A percentile compares a stretch with the other conserved stretches of the same genome.
These are phyloP conservation scores for Bombus cullumanus DNA, from an alignment of 1,140 invertebrate species.

Conservation along the genomic window DNA sequence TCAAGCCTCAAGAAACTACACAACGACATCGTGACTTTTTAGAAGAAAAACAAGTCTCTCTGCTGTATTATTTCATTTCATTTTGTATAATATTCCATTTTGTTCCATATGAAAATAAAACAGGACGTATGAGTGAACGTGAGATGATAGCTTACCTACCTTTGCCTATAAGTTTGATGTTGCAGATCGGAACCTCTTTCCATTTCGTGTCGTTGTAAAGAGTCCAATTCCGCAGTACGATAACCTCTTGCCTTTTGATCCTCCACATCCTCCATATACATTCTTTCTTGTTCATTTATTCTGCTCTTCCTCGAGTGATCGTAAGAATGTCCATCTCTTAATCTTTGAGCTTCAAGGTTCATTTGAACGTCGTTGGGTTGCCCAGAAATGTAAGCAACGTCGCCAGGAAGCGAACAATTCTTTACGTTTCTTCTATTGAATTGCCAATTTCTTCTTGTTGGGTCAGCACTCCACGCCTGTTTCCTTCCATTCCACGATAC, in stretches of 20 bases:
- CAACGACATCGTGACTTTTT: too few relatives aligned
- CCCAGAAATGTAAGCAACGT: constrained; percentile 65
- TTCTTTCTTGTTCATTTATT: constrained; percentile 69
- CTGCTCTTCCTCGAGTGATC: constrained; percentile 46
- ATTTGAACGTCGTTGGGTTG: constrained; percentile 41
- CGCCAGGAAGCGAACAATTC: constrained; percentile 78
- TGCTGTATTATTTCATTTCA: background rate
- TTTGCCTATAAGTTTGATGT: constrained; percentile 79
- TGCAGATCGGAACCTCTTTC: constrained; percentile 88
- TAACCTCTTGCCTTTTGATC: constrained; percentile 75
- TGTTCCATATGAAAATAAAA: too few relatives aligned
- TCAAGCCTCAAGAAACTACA: too few relatives aligned
- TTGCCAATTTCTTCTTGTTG: constrained; percentile 88
- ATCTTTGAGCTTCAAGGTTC: constrained; percentile 44
- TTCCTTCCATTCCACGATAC: constrained; percentile 74
- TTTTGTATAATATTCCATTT: too few relatives aligned
- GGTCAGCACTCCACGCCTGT: constrained; percentile 91
- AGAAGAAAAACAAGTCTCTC: background rate
- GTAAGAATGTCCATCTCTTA: constrained; percentile 29
- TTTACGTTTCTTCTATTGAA: constrained; percentile 87
- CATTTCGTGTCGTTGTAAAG: constrained; percentile 88
- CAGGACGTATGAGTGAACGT: too few relatives aligned
- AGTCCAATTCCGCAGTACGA: constrained; percentile 86
- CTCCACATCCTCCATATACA: constrained; percentile 82
- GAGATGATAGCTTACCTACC: constrained; percentile 26